These are phyloP conservation scores for Lepidotrigona ventralis DNA, from an alignment of 1,140 invertebrate species.

Conservation along the genomic window DNA sequence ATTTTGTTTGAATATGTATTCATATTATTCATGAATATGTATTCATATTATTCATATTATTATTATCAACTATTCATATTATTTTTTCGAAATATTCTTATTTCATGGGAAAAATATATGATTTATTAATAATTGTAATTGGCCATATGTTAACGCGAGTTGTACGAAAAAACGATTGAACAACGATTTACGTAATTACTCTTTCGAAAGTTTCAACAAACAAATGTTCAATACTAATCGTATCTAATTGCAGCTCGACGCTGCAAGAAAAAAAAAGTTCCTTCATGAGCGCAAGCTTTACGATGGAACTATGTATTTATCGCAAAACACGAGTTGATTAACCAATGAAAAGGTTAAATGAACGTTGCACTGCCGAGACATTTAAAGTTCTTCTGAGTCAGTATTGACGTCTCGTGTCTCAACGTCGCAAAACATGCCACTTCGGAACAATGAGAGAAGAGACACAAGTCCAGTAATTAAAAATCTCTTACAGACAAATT, in stretches of 20 bases:
- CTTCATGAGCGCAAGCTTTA: neutral
- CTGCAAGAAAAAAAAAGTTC: neutral
- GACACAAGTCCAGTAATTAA: neutral
- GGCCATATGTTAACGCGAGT: neutral
- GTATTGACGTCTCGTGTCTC: neutral
- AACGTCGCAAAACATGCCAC: neutral
- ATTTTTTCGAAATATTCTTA: neutral
- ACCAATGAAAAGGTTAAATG: constrained; percentile 45
- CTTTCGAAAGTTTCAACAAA: neutral
- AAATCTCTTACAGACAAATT: neutral
- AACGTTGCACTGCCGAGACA: constrained; percentile 2
- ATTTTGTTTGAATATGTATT: neutral
- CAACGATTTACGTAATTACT: neutral
- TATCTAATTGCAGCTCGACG: neutral
- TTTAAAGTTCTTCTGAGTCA: constrained; percentile 1
- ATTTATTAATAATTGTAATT: neutral
- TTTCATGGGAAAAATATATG: neutral
- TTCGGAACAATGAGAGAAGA: neutral
- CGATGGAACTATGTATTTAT: constrained; percentile 1
- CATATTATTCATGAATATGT: too few relatives aligned
- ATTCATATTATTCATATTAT: neutral
- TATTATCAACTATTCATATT: too few relatives aligned
- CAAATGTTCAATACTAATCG: neutral
- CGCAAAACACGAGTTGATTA: constrained; percentile 26
- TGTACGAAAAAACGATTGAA: neutral